phyloP scores from a whole-genome alignment of 2,797 vertebrate genomes.

The Pristis pectinata region DNA sequence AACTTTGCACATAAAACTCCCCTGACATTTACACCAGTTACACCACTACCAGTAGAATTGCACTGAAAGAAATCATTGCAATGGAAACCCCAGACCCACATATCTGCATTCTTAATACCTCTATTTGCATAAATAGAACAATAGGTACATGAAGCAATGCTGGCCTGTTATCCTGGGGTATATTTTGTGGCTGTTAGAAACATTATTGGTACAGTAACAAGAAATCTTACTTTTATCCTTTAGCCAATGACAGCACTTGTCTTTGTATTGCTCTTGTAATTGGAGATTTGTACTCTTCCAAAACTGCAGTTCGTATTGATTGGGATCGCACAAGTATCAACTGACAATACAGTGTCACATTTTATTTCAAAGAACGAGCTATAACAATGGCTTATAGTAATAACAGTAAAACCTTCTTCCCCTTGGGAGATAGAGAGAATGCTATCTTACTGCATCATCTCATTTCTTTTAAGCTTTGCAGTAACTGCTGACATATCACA shows the following conservation, averaged over 20 bases:
- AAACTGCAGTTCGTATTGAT: slow-evolving; percentile 57
- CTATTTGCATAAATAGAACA: not conserved
- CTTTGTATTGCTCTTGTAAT: slow-evolving; percentile 61
- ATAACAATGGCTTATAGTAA: slow-evolving; percentile 80
- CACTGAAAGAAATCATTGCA: no score
- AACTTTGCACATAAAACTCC: no score
- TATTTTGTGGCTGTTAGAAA: not conserved
- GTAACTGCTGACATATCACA: slow-evolving; percentile 76
- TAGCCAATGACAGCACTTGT: slow-evolving; percentile 39
- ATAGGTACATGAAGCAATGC: not conserved
- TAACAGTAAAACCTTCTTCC: slow-evolving; percentile 70
- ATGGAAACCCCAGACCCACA: no score
- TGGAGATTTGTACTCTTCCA: slow-evolving; percentile 55
- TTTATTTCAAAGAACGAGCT: slow-evolving; percentile 66
- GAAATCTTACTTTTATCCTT: slow-evolving; percentile 9
- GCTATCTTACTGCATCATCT: slow-evolving; percentile 83
- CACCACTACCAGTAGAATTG: no score
- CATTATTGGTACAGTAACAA: not conserved
- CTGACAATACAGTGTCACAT: slow-evolving; percentile 70
- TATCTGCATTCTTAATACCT: not conserved
- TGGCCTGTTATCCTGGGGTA: not conserved
- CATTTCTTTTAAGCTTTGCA: slow-evolving; percentile 71
- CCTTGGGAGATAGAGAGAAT: slow-evolving; percentile 64
- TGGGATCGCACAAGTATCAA: slow-evolving; percentile 89
- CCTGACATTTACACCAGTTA: no score